phyloP scores from a whole-genome alignment of 2,888 invertebrate species.

The Aquatica leii region DNA sequence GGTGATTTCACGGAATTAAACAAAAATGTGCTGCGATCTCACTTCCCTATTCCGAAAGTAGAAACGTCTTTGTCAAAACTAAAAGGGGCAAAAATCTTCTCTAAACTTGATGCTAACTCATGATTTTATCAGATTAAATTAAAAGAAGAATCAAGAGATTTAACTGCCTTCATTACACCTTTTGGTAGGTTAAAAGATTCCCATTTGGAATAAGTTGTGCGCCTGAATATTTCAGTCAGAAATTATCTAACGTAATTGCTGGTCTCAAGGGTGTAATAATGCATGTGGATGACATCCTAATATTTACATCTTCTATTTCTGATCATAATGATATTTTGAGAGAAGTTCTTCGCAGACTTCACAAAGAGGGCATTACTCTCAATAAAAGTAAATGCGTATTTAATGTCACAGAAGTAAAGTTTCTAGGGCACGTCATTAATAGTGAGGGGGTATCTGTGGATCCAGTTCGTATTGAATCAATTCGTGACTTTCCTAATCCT shows the following conservation, averaged over 20 bases:
- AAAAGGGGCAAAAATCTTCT: slow-evolving; percentile 4
- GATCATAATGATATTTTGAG: slow-evolving; percentile 1
- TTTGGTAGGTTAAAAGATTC: slow-evolving; percentile 14
- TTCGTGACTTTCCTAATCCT: too few relatives aligned
- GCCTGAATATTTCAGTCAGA: slow-evolving; percentile 2
- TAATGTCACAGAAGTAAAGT: background rate
- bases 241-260: background rate
- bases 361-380: slow-evolving; percentile 4
- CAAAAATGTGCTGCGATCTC: slow-evolving; percentile 3
- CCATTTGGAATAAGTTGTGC: background rate
- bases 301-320: background rate
- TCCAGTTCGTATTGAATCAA: too few relatives aligned
- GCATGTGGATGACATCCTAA: slow-evolving; percentile 1
- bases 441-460: slow-evolving; percentile 13
- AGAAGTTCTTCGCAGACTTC: background rate
- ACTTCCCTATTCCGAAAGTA: slow-evolving; percentile 14
- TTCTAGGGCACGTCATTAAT: background rate
- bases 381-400: slow-evolving; percentile 2
- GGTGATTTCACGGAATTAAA: slow-evolving; percentile 48
- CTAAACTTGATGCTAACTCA: slow-evolving; percentile 9
- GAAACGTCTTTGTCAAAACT: slow-evolving; percentile 1
- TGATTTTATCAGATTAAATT: slow-evolving; percentile 12
- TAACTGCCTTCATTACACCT: slow-evolving; percentile 31
- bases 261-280: slow-evolving; percentile 1
- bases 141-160: background rate